Evolutionary conservation across 1,140 invertebrate genomes (phyloP).

Genomic region (Leptinotarsa undecemlineata): DNA sequence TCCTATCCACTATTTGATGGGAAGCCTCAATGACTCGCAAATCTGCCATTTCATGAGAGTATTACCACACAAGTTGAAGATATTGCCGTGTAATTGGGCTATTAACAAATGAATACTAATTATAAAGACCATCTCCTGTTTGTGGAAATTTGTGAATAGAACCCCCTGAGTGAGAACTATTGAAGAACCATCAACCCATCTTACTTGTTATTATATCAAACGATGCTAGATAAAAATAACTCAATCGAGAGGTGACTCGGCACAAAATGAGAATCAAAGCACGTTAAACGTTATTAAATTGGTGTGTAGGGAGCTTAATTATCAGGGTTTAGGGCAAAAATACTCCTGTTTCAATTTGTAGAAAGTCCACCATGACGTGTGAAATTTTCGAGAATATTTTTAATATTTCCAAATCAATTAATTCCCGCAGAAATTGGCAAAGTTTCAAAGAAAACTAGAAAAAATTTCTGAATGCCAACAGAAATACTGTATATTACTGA

Average conservation of each 20-base stretch:
- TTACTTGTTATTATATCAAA: not conserved
- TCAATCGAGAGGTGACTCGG: not conserved
- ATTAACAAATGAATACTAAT: constrained; percentile 1
- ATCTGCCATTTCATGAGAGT: not conserved
- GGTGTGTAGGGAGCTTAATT: too few species aligned
- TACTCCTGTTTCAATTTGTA: too few species aligned
- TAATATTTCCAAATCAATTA: too few species aligned
- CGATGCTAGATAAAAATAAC: constrained; percentile 3
- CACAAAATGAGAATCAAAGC: not conserved
- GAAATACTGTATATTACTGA: too few species aligned
- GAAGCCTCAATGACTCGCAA: too few species aligned
- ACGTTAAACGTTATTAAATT: not conserved
- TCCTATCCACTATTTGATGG: not conserved
- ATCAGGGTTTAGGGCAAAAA: too few species aligned
- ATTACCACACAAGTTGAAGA: not conserved
- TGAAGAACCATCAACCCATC: not conserved
- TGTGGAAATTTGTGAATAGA: constrained; percentile 3
- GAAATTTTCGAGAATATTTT: too few species aligned
- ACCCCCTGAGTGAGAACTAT: not conserved
- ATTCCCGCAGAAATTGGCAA: too few species aligned
- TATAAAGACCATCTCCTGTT: not conserved
- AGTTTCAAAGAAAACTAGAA: too few species aligned
- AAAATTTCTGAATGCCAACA: too few species aligned
- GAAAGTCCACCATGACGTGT: too few species aligned
- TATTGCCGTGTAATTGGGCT: constrained; percentile 2